Evolutionary conservation across 1,140 invertebrate species (phyloP), one percentile per base, ranked within the genome.

Genomic region (Heterodera schachtii): DNA sequence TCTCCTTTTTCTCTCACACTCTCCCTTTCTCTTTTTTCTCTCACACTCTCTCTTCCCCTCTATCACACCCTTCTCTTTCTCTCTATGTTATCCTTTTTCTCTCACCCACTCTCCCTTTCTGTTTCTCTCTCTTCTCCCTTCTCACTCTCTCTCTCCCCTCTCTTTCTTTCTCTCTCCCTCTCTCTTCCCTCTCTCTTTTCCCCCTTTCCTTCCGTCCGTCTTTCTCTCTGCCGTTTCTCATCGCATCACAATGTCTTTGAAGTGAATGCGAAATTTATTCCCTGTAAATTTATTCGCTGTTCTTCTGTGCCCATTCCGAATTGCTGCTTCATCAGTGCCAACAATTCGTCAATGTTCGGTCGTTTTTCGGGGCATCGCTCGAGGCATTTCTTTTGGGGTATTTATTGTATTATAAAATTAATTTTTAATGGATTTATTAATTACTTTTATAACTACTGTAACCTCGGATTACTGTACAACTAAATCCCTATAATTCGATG

Each of bases 261-360:
- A 31, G 3, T 57, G 73, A 44, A 75, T 19, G 57, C 57, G 57
- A 2, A 64, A 19, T 64, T 64, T 64, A 64, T 75, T 13, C 11
- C 44, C 31, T 44, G 41, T 5, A 75, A 5, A 1, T 13, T 16
- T 52, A 13, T 52, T 19, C 31, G 16, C 31, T 52, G n/a, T 41
- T 74, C 31, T 52, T 13, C 11, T 7, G 13, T 41, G 11, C 6
- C 19, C 43, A 57, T 21, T 52, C 57, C 57, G 3, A 5, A 16
- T 19, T 13, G 57, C 41, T 44, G 44, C 0, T 78, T 41, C 60
- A 78, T 43, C 49, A 19, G 16, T 3, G 4, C 52, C 31, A 78
- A n/a, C 13, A 78, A 19, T 49, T 78, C 11, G 2, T 78, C 64
- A 47, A 78, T 69, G 46, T 46, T 43, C 70, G 77, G 77, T 0